Evolutionary conservation across 2,113 vertebrate genomes (phyloP), one percentile per base, ranked within the genome.

Genomic region (Fregata magnificens): DNA sequence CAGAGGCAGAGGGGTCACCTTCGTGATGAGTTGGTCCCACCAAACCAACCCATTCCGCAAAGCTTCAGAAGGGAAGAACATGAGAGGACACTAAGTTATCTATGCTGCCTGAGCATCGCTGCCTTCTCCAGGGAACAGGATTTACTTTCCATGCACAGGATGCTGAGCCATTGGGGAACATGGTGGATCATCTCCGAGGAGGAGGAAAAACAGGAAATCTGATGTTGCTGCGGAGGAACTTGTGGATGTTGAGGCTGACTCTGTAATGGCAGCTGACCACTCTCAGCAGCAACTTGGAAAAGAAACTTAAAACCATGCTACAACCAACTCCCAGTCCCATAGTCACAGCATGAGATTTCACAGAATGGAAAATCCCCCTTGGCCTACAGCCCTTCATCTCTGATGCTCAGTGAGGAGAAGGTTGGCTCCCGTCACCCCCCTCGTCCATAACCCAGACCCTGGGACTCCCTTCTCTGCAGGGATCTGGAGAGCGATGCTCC

Each of bases 121-220:
- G 40, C 5, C 45, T 85, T 65, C 50, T 73, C 25, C 16, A 36
- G 19, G 10, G 55, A n/a, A 16, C 4, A 29, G 29, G 53, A 47
- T 58, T 85, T n/a, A 25, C 45, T 66, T 82, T 28, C 29, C 6
- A 22, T 0, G 0, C 1, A 1, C 18, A 45, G 7, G 29, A 7
- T 61, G 40, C 49, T 40, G 38, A 86, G 36, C 16, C 6, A 1
- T 1, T 44, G 32, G 21, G 12, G 36, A 61, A 49, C 9, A 24
- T 6, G 28, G 3, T 16, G 36, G 36, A 18, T 16, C 14, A 17
- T 38, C 5, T 16, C 32, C 29, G 40, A 53, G 11, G 29, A 83
- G 45, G 14, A 52, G 10, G 5, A 67, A 53, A 44, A 59, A 14
- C 22, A 31, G 2, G 31, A 86, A 80, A 49, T 18, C 17, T 71